Evolutionary conservation across 2,113 vertebrate genomes (phyloP).

Genomic region (Alligator sinensis): DNA sequence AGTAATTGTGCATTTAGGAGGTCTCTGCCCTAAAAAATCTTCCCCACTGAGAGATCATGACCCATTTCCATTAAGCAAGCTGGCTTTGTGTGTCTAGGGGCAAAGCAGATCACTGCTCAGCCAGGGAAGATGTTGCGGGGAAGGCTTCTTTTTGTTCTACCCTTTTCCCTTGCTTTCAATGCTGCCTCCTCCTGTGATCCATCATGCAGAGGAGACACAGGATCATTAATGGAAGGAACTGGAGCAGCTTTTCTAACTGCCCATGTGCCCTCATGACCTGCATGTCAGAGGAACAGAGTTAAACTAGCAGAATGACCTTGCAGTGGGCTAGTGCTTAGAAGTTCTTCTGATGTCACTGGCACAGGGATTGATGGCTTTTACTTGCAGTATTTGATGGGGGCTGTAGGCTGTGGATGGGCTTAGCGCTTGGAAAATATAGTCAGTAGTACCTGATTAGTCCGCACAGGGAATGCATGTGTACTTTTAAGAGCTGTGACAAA

Average conservation of each 20-base stretch:
- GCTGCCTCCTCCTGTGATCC: not conserved
- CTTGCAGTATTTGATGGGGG: not conserved
- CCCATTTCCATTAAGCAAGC: not conserved
- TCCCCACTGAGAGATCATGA: not conserved
- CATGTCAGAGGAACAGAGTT: accelerated
- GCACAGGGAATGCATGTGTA: accelerated
- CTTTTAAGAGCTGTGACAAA: not conserved
- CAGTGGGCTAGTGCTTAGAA: not conserved
- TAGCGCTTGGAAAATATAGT: not conserved
- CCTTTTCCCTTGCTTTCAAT: not conserved
- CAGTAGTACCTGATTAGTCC: not conserved
- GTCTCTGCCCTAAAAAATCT: not conserved
- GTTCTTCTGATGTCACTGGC: not conserved
- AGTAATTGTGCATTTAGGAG: not conserved
- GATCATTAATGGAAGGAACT: not conserved
- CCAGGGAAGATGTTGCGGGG: not conserved
- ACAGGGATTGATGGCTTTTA: not conserved
- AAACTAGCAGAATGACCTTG: not conserved
- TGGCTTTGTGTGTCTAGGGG: not conserved
- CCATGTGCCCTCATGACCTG: not conserved
- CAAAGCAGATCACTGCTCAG: not conserved
- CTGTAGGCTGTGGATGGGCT: not conserved
- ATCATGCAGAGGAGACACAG: not conserved
- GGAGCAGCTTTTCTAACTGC: not conserved
- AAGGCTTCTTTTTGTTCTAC: not conserved